Conservation (phyloP, 2,888 invertebrate species). For the Noctua pronuba region DNA sequence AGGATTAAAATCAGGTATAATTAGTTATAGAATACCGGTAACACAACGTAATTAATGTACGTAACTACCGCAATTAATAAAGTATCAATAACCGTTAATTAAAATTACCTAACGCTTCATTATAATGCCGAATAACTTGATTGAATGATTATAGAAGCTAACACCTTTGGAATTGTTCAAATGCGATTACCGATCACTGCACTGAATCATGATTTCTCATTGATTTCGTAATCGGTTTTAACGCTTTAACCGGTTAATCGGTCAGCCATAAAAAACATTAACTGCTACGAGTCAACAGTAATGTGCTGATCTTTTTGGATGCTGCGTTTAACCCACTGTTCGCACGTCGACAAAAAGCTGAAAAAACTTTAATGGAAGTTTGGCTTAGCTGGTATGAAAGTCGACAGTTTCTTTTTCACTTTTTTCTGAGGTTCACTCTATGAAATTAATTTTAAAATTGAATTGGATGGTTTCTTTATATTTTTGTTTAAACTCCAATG, state of each 20-base stretch:
- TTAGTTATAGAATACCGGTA: constrained; percentile 32
- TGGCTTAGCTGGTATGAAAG: not conserved
- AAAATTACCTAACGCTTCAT: constrained; percentile 53
- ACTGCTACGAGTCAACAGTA: constrained; percentile 11
- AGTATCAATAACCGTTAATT: constrained; percentile 59
- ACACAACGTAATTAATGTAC: constrained; percentile 39
- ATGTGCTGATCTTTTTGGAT: constrained; percentile 4
- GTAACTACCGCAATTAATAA: constrained; percentile 50
- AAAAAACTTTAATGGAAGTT: constrained; percentile 18
- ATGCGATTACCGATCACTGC: constrained; percentile 13
- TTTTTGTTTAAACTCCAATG: not conserved
- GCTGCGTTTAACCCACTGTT: constrained; percentile 7
- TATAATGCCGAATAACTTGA: constrained; percentile 42
- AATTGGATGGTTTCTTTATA: not conserved
- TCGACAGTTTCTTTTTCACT: not conserved
- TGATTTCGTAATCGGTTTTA: constrained; percentile 50
- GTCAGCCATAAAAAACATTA: constrained; percentile 25
- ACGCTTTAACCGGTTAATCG: constrained; percentile 24
- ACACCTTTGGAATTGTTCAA: constrained; percentile 24
- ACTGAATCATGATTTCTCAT: constrained; percentile 42
- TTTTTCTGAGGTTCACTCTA: not conserved
- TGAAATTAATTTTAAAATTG: not conserved
- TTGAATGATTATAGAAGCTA: constrained; percentile 21
- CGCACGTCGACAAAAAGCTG: not conserved
- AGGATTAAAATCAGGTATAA: constrained; percentile 34